These are phyloP conservation scores for Drosophila ananassae DNA, from an alignment of 1,140 invertebrate species.

Conservation along the genomic window DNA sequence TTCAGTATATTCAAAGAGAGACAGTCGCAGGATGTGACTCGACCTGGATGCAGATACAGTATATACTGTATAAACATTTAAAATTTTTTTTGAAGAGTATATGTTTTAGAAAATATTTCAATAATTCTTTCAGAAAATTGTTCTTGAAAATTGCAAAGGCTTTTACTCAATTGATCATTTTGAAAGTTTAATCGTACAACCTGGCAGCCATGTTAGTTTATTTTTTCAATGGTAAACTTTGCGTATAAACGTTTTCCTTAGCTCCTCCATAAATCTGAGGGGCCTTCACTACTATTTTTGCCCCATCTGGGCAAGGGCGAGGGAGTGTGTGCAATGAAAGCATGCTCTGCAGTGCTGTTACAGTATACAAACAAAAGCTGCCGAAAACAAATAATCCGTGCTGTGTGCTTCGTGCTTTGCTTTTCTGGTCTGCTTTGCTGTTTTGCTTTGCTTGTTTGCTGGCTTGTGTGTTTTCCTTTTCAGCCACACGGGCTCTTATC, in stretches of 20 bases:
- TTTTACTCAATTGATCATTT: neutral
- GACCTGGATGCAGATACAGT: slow-evolving; percentile 53
- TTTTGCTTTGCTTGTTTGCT: slow-evolving; percentile 38
- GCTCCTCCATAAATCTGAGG: neutral
- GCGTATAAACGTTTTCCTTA: neutral
- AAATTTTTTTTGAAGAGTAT: neutral
- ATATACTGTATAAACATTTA: neutral
- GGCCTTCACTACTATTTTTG: slow-evolving; percentile 10
- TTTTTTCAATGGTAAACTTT: slow-evolving; percentile 1
- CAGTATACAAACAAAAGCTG: slow-evolving; percentile 70
- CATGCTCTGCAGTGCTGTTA: slow-evolving; percentile 28
- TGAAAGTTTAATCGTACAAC: neutral
- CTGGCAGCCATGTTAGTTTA: neutral
- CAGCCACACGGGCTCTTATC: slow-evolving; percentile 55
- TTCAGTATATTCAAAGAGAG: slow-evolving; percentile 26
- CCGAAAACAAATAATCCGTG: slow-evolving; percentile 76
- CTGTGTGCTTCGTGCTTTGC: slow-evolving; percentile 27
- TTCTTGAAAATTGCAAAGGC: neutral
- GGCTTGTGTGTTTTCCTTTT: slow-evolving; percentile 57
- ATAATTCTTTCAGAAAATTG: neutral
- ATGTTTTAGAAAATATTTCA: neutral
- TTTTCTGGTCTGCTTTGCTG: slow-evolving; percentile 20
- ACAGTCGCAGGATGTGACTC: slow-evolving; percentile 32
- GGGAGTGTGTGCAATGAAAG: slow-evolving; percentile 29
- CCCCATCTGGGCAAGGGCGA: slow-evolving; percentile 2